Evolutionary conservation across 2,113 vertebrate species (phyloP).

Genomic region (Microtus ochrogaster): DNA sequence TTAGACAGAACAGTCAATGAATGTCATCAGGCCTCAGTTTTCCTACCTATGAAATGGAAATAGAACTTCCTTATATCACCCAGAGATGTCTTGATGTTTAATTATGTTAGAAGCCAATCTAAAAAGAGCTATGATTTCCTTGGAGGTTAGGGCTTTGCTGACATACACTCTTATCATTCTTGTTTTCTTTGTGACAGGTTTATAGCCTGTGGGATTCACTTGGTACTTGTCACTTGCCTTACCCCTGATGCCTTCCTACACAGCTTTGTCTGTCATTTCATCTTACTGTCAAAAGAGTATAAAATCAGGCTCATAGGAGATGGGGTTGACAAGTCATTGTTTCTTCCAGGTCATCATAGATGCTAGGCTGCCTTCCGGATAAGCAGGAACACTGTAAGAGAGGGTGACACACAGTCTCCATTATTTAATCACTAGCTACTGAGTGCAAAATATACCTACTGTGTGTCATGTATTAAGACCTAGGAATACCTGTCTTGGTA

Average conservation of each 20-base stretch:
- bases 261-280: conserved; percentile 48
- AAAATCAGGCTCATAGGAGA: not conserved
- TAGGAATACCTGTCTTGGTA: not conserved
- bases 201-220: conserved; percentile 63
- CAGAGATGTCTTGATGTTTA: conserved; percentile 36
- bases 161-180: conserved; percentile 26
- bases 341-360: not conserved
- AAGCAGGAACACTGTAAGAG: not conserved
- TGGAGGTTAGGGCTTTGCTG: conserved; percentile 44
- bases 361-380: not conserved
- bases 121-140: conserved; percentile 30
- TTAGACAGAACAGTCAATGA: not conserved
- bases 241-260: conserved; percentile 53
- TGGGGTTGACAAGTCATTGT: not conserved
- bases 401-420: not conserved
- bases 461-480: not conserved
- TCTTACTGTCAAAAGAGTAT: conserved; percentile 49
- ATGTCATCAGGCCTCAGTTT: conserved; percentile 43
- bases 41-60: conserved; percentile 47
- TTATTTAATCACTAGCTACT: not conserved
- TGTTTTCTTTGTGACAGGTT: conserved; percentile 58
- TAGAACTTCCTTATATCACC: not conserved
- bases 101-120: conserved; percentile 25
- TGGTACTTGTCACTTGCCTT: conserved; percentile 65
- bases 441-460: not conserved